Percentiles rank a stretch among this genome's conserved stretches.
These are phyloP conservation scores for Macrosoma leucophasiata DNA, from an alignment of 2,888 invertebrate species.

Conservation along the genomic window DNA sequence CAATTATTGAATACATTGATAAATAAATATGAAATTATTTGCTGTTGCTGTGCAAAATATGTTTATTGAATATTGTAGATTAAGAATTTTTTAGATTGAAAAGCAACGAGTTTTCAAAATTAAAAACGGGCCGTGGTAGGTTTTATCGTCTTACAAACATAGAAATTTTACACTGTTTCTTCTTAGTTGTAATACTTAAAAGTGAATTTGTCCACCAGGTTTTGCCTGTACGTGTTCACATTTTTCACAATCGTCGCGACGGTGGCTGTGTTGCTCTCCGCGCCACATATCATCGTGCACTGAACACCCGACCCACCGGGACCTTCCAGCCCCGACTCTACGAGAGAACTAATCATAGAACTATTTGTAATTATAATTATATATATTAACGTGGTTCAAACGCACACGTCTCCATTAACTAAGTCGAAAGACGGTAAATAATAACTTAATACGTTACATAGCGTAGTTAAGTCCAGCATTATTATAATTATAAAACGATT, in stretches of 20 bases:
- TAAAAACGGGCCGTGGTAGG: too few relatives aligned
- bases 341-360: slow-evolving; percentile 66
- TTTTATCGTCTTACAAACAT: too few relatives aligned
- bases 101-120: too few relatives aligned
- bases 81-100: too few relatives aligned
- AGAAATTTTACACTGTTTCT: neutral
- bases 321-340: slow-evolving; percentile 27
- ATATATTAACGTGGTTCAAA: slow-evolving; percentile 58
- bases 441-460: slow-evolving; percentile 41
- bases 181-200: neutral
- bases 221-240: slow-evolving; percentile 97
- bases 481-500: slow-evolving; percentile 63
- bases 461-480: slow-evolving; percentile 53
- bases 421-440: slow-evolving; percentile 62
- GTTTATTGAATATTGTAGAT: too few relatives aligned
- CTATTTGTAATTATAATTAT: slow-evolving; percentile 41
- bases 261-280: slow-evolving; percentile 91
- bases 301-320: slow-evolving; percentile 51
- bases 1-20: too few relatives aligned
- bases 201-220: slow-evolving; percentile 63
- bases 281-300: slow-evolving; percentile 96
- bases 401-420: slow-evolving; percentile 63
- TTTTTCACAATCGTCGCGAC: slow-evolving; percentile 95
- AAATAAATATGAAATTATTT: too few relatives aligned
- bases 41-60: too few relatives aligned